phyloP scores from a whole-genome alignment of 2,113 vertebrate species.

The Oryctolagus cuniculus region DNA sequence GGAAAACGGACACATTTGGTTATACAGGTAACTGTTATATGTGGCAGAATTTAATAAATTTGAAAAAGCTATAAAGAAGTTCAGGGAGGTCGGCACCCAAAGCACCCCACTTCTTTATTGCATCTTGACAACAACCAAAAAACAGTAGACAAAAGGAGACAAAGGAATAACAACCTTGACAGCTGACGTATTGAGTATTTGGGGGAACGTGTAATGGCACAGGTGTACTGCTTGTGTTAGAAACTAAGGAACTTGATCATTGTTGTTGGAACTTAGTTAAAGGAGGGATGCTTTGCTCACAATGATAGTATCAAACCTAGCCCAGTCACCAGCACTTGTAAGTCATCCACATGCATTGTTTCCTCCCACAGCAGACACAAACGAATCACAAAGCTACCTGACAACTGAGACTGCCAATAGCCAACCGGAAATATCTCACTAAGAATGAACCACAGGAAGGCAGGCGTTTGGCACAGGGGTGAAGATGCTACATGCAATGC shows the following conservation, averaged over 20 bases:
- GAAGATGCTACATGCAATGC: too few relatives aligned
- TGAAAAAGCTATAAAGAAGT: neutral
- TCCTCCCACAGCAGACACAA: neutral
- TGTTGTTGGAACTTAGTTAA: neutral
- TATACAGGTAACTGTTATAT: neutral
- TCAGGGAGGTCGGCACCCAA: neutral
- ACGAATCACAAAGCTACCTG: neutral
- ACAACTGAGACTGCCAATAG: neutral
- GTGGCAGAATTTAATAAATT: neutral
- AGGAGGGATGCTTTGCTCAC: neutral
- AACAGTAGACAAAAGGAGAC: neutral
- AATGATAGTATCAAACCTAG: too few relatives aligned
- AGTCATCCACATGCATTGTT: neutral
- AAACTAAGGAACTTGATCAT: neutral
- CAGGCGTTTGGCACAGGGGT: too few relatives aligned
- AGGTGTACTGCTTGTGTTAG: neutral
- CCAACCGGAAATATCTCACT: constrained; percentile 25
- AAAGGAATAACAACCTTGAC: neutral
- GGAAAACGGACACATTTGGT: too few relatives aligned
- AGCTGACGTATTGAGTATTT: neutral
- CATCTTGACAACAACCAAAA: neutral
- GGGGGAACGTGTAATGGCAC: too few relatives aligned
- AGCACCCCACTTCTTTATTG: neutral
- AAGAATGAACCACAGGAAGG: neutral
- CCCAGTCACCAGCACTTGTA: neutral